Percentiles rank a stretch among this genome's conserved stretches.
Conservation (phyloP, 2,888 invertebrate genomes). For the Chalcis sispes region DNA sequence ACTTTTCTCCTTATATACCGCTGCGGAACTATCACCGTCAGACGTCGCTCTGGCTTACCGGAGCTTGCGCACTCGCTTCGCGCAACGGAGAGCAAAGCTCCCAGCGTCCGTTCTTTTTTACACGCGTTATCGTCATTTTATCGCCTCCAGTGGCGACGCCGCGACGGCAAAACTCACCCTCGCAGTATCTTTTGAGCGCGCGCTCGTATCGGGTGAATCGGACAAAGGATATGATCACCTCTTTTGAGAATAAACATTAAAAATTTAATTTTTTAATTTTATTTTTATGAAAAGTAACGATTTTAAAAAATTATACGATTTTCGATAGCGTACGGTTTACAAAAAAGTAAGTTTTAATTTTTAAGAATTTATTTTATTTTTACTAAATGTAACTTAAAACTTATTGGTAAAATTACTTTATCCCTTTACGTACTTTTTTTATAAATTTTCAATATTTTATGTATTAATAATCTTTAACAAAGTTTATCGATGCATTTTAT, state of each 20-base stretch:
- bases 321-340: too few relatives aligned
- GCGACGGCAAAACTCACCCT: conserved; percentile 8
- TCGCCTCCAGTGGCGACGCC: conserved; percentile 11
- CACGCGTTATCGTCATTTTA: conserved; percentile 14
- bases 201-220: not conserved
- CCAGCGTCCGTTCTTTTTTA: too few relatives aligned
- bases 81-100: too few relatives aligned
- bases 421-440: too few relatives aligned
- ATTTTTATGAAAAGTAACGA: not conserved
- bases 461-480: too few relatives aligned
- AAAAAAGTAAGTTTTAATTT: too few relatives aligned
- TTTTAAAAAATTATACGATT: too few relatives aligned
- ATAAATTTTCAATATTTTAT: too few relatives aligned
- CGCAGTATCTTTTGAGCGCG: conserved; percentile 29
- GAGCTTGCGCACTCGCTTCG: conserved; percentile 21
- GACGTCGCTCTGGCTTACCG: not conserved
- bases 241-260: not conserved
- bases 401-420: too few relatives aligned
- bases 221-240: not conserved
- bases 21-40: not conserved
- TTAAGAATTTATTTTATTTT: too few relatives aligned
- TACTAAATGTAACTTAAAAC: too few relatives aligned
- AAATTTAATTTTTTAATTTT: not conserved
- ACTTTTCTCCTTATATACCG: not conserved
- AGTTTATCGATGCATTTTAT: too few relatives aligned